Evolutionary conservation across 2,888 invertebrate species (phyloP).

Genomic region (Lobophora halterata): DNA sequence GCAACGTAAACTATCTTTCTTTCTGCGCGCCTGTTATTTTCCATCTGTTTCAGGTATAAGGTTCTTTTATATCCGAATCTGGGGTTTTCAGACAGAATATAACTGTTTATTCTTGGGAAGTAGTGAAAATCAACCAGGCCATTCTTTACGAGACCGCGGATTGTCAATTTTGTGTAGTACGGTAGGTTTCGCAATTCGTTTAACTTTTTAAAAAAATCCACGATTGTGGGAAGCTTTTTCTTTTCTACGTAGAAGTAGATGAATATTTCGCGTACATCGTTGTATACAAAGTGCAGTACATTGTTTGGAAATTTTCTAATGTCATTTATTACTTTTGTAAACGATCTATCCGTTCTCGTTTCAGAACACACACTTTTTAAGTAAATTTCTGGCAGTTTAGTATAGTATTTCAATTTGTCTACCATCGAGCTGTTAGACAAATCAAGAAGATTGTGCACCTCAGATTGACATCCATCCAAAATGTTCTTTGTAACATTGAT

Average conservation of each 20-base stretch:
- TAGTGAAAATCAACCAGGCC: conserved; percentile 20
- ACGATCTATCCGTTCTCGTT: too few species aligned
- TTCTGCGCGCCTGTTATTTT: conserved; percentile 6
- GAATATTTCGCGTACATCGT: conserved; percentile 19
- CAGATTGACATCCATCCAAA: too few species aligned
- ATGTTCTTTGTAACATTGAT: too few species aligned
- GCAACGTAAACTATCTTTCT: conserved; percentile 20
- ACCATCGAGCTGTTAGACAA: too few species aligned
- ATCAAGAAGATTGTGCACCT: too few species aligned
- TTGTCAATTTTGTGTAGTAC: conserved; percentile 10
- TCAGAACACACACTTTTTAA: too few species aligned
- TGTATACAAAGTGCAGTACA: neutral
- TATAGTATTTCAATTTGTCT: too few species aligned
- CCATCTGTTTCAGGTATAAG: conserved; percentile 18
- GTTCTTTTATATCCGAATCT: conserved; percentile 18
- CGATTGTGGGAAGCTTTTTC: conserved; percentile 14
- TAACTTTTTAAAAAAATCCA: conserved; percentile 9
- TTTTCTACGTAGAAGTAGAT: conserved; percentile 13
- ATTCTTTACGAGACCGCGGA: conserved; percentile 19
- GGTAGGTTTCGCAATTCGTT: neutral
- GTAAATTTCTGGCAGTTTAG: too few species aligned
- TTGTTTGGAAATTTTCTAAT: neutral
- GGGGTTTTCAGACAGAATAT: conserved; percentile 22
- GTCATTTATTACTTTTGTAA: conserved; percentile 15
- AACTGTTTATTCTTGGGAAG: conserved; percentile 15